Conservation (phyloP, 2,888 invertebrate species). For the Polydesmus complanatus region DNA sequence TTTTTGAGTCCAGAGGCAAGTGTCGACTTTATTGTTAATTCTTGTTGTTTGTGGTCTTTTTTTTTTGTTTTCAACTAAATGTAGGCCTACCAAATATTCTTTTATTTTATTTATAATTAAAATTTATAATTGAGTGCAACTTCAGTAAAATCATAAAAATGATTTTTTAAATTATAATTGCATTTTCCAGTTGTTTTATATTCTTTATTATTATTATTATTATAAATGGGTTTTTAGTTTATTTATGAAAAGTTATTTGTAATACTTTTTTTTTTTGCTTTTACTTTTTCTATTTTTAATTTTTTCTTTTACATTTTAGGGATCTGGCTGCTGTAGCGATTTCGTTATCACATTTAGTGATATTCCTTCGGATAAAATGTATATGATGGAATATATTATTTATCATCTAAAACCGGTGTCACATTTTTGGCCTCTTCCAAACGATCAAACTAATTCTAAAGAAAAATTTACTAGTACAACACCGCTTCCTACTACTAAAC, state of each 20-base stretch:
- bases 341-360: constrained; percentile 24
- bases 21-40: background rate
- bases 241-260: background rate
- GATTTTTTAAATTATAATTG: background rate
- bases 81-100: background rate
- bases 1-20: constrained; percentile 22
- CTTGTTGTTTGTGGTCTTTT: too few species aligned
- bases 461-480: background rate
- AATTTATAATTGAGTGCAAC: too few species aligned
- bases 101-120: background rate
- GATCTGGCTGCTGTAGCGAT: constrained; percentile 23
- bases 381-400: constrained; percentile 18
- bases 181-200: background rate
- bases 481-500: background rate
- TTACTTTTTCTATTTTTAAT: background rate
- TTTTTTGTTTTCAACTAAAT: too few species aligned
- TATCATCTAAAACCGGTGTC: constrained; percentile 18
- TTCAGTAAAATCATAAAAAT: too few species aligned
- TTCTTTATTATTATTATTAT: background rate
- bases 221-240: background rate
- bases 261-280: constrained; percentile 5
- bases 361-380: constrained; percentile 19
- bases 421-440: background rate
- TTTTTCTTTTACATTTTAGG: constrained; percentile 13
- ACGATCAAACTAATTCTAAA: background rate